Conservation (phyloP, 2,113 vertebrate species). For the human region DNA sequence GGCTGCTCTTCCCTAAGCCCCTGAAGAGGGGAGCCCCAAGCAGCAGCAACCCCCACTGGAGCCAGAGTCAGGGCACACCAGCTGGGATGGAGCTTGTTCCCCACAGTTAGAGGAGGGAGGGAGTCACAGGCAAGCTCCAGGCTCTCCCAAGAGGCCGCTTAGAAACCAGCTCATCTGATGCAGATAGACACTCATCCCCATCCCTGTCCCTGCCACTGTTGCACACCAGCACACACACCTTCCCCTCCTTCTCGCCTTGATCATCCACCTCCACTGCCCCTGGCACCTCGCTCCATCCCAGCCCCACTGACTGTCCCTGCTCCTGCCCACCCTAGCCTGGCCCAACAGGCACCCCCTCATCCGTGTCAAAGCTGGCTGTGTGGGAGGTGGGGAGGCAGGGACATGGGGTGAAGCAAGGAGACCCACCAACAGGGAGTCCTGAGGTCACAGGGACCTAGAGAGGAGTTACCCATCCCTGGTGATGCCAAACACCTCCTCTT, state of each 20-base stretch:
- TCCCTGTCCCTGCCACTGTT: background rate
- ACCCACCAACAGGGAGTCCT: background rate
- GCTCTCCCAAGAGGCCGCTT: conserved; percentile 56
- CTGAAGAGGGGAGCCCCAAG: background rate
- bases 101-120: background rate
- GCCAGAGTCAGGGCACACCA: background rate
- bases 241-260: background rate
- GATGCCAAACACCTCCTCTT: background rate
- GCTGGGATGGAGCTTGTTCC: background rate
- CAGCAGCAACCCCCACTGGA: background rate
- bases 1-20: background rate
- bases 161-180: conserved; percentile 75
- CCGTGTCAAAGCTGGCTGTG: background rate
- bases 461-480: background rate
- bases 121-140: conserved; percentile 34
- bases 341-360: too few relatives aligned
- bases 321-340: background rate
- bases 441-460: background rate
- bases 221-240: background rate
- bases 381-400: accelerated
- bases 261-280: background rate
- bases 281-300: background rate
- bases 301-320: background rate
- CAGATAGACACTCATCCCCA: conserved; percentile 52
- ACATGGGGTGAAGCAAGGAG: background rate